phyloP scores from a whole-genome alignment of 2,888 invertebrate species.

The Drosophila setosimentum region DNA sequence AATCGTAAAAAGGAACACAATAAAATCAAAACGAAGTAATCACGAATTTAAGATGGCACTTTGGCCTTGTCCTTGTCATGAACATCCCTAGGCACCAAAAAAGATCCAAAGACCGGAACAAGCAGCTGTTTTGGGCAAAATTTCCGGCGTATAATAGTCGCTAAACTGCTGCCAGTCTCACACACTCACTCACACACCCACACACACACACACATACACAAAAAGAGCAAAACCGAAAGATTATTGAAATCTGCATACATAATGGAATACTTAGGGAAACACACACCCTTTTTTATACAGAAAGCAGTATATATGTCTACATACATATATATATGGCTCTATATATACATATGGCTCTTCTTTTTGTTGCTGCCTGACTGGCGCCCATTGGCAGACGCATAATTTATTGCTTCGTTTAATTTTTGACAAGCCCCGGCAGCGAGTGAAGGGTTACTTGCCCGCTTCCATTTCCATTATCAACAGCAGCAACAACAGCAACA shows the following conservation, averaged over 20 bases:
- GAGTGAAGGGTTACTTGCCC: conserved; percentile 39
- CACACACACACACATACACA: conserved; percentile 13
- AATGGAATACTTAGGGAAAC: conserved; percentile 58
- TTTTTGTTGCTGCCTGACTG: conserved; percentile 39
- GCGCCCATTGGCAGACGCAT: conserved; percentile 65
- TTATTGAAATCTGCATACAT: conserved; percentile 70
- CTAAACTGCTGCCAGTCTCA: conserved; percentile 46
- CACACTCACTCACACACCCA: neutral
- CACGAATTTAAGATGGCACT: conserved; percentile 48
- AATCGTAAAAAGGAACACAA: conserved; percentile 8
- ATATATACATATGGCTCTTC: neutral
- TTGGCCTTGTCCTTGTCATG: conserved; percentile 31
- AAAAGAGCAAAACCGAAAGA: conserved; percentile 38
- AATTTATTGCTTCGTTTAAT: conserved; percentile 76
- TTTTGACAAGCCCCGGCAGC: conserved; percentile 52
- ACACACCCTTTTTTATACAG: conserved; percentile 4
- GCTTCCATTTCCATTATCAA: neutral
- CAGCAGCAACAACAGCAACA: conserved; percentile 6
- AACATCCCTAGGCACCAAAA: conserved; percentile 16
- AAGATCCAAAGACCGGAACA: conserved; percentile 47
- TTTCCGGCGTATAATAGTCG: conserved; percentile 54
- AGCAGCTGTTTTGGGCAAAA: conserved; percentile 29
- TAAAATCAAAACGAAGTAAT: conserved; percentile 40
- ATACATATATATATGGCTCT: conserved; percentile 3
- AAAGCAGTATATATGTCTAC: conserved; percentile 7